Conservation (phyloP, 2,888 invertebrate genomes). For the Lissonota sp. region DNA sequence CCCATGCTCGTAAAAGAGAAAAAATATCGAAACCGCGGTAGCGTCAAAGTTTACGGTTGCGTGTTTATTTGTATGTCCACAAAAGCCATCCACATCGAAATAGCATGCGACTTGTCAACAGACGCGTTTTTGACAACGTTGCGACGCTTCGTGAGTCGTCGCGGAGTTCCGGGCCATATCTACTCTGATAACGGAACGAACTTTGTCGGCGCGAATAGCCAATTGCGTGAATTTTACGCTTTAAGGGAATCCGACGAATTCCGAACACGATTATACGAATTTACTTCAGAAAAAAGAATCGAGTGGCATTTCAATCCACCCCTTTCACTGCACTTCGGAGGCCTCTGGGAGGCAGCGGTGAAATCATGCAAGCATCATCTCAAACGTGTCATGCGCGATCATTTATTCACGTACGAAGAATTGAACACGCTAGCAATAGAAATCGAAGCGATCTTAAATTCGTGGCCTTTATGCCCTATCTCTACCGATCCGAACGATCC, state of each 20-base stretch:
- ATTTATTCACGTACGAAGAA: conserved; percentile 53
- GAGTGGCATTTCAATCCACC: conserved; percentile 57
- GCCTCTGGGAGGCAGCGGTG: conserved; percentile 62
- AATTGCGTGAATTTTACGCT: conserved; percentile 48
- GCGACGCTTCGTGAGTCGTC: conserved; percentile 48
- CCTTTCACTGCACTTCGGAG: conserved; percentile 54
- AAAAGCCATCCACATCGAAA: conserved; percentile 54
- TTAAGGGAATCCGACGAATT: conserved; percentile 34
- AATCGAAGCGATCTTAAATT: conserved; percentile 60
- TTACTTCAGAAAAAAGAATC: conserved; percentile 4
- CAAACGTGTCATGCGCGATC: conserved; percentile 38
- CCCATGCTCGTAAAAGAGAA: conserved; percentile 24
- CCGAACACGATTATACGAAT: conserved; percentile 22
- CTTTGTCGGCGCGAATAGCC: conserved; percentile 61
- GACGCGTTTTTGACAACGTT: conserved; percentile 56
- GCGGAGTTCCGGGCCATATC: conserved; percentile 38
- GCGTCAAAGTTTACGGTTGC: conserved; percentile 32
- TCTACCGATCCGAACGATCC: conserved; percentile 60
- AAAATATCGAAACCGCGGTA: conserved; percentile 13
- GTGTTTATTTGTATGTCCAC: conserved; percentile 58
- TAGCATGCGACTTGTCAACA: conserved; percentile 29
- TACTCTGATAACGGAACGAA: conserved; percentile 62
- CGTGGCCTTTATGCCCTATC: conserved; percentile 45
- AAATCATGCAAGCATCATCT: conserved; percentile 61
- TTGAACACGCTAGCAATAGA: conserved; percentile 46